Conservation (phyloP, 2,113 vertebrate species). For the Thamnophis sirtalis region DNA sequence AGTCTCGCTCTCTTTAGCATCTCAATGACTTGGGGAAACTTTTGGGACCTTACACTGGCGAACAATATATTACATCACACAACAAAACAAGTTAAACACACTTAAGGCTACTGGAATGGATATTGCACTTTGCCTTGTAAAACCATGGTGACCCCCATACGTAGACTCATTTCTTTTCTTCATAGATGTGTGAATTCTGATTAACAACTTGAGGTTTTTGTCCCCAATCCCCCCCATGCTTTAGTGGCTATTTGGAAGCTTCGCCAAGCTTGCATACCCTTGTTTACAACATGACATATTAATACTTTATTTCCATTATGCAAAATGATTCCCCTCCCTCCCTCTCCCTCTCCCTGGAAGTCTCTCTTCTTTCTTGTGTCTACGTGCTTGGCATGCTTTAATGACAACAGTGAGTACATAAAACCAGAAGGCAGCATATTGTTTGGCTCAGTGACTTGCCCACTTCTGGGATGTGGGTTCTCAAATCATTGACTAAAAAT, state of each 20-base stretch:
- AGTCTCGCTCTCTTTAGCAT: no score
- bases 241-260: not conserved
- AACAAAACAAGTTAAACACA: not conserved
- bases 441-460: slow-evolving; percentile 24
- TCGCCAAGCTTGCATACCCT: not conserved
- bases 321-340: not conserved
- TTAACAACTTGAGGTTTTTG: not conserved
- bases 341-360: not conserved
- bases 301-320: slow-evolving; percentile 22
- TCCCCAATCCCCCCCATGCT: not conserved
- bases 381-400: slow-evolving; percentile 3
- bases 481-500: slow-evolving; percentile 47
- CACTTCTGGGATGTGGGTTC: slow-evolving; percentile 20
- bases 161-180: not conserved
- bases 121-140: not conserved
- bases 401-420: slow-evolving; percentile 37
- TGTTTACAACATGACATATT: slow-evolving; percentile 7
- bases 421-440: slow-evolving; percentile 15
- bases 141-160: not conserved
- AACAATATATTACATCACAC: not conserved
- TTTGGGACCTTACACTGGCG: no score
- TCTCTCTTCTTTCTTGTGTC: not conserved
- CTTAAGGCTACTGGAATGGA: not conserved
- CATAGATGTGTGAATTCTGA: not conserved
- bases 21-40: no score